Evolutionary conservation across 1,140 invertebrate species (phyloP), one percentile per base, ranked within the genome.

Genomic region (Achatina immaculata): DNA sequence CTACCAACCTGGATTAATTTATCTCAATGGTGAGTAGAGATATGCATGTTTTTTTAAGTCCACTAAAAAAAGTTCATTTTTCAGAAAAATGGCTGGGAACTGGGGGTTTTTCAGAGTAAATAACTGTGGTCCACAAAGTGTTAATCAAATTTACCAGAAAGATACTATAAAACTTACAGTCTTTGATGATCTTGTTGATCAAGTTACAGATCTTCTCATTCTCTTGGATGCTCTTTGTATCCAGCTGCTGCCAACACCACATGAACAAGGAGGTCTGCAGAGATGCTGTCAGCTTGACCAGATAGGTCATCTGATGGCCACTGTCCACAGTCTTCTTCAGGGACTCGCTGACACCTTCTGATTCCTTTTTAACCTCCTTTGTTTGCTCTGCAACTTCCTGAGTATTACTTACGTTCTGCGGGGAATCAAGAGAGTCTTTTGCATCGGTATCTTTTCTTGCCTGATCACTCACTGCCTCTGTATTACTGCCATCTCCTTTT

Each of bases 241-340:
- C 78, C n/a, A 89, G 83, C 66, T 90, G 89, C 62, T 83, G 81
- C 84, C 86, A 88, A 65, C 86, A 87, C 90, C 90, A 91, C 38
- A 85, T 76, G 19, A 90, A 73, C 0, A 91, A 83, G 48, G 85
- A 86, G 0, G 87, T 89, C 74, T 91, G 90, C 51, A 91, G 85
- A 6, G 89, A 89, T 45, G 86, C 85, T 42, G 89, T 85, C 38
- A 91, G 83, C 36, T 87, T 83, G 3, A 90, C 83, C 34, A 91
- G 86, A 78, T 88, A 88, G 21, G 84, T 82, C n/a, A 89, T 83
- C 83, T 90, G 86, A 45, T 86, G 87, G 76, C 85, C 85, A 36
- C 66, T 81, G 31, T 83, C 66, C 79, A 58, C 7, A 74, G 81
- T 28, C 71, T 83, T 31, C 80, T 51, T 77, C 21, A 21, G 45